A percentile compares a stretch with the other conserved stretches of the same genome.
phyloP scores from a whole-genome alignment of 2,797 vertebrate species.

The Salarias fasciatus region DNA sequence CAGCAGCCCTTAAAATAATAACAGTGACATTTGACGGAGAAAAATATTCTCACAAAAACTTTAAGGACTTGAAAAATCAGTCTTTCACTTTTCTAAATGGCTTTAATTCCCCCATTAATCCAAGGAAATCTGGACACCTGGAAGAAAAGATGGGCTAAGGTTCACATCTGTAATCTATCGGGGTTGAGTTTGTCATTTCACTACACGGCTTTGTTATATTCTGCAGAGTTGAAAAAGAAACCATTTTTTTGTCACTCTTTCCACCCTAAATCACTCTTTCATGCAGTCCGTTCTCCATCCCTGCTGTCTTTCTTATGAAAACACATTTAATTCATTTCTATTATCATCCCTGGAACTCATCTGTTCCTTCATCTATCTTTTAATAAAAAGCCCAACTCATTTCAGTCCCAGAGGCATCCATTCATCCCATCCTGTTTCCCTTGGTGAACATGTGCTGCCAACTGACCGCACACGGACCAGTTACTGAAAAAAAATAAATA shows the following conservation, averaged over 20 bases:
- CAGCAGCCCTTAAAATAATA: constrained; percentile 25
- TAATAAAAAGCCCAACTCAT: constrained; percentile 47
- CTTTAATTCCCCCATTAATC: neutral
- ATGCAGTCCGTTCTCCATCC: constrained; percentile 19
- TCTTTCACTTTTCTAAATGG: constrained; percentile 6
- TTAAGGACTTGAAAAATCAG: neutral
- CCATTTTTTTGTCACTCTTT: constrained; percentile 4
- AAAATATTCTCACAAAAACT: too few species aligned
- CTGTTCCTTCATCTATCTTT: constrained; percentile 39
- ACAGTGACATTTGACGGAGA: constrained; percentile 12
- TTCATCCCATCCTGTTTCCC: constrained; percentile 33
- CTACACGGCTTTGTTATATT: constrained; percentile 8
- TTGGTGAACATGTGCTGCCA: constrained; percentile 22
- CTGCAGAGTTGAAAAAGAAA: neutral
- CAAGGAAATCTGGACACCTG: neutral
- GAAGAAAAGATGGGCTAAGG: neutral
- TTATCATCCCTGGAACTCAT: constrained; percentile 37
- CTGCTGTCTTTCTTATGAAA: constrained; percentile 35
- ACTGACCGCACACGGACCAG: constrained; percentile 27
- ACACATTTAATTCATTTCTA: constrained; percentile 43
- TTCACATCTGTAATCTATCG: constrained; percentile 14
- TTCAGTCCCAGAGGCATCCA: constrained; percentile 33
- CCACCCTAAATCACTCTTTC: constrained; percentile 11
- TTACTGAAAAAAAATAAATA: constrained; percentile 3
- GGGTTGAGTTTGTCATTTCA: constrained; percentile 12